Evolutionary conservation across 2,888 invertebrate species (phyloP), one percentile per base, ranked within the genome.

Genomic region (Idaea aversata): DNA sequence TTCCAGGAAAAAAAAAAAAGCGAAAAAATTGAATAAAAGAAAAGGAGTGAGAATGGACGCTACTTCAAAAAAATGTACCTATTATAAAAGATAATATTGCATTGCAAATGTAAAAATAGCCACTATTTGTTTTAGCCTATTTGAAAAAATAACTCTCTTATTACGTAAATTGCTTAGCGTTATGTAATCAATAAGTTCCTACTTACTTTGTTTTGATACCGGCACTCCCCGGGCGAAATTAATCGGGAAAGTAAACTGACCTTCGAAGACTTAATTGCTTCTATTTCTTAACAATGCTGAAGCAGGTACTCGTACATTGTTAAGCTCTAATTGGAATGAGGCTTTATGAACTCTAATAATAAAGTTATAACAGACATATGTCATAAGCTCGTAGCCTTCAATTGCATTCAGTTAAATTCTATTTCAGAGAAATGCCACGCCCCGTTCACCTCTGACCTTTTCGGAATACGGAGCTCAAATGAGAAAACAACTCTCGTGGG

Each of bases 191-290:
- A 67, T 61, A 64, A 47, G 47, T 47, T 47, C 47, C 47, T 47
- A 13, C 67, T 61, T 66, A 73, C 69, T 70, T 70, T 66, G 74
- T 71, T 76, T 77, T 76, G 75, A 77, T 74, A 76, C 70, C 70
- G 82, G 71, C 87, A 79, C 87, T 77, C 87, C 84, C 76, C 75
- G 73, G 69, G 75, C 77, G 79, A 86, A 87, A 87, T 80, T 89
- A 88, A 89, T 88, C 86, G 81, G 74, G 78, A 83, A 88, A 90
- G 88, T 88, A 87, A 86, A 84, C 79, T 81, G 88, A 82, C 91
- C 88, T 90, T 89, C 82, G 70, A 66, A 70, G 70, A 70, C 78
- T 77, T 89, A 90, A 90, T 89, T 88, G 83, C 82, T 84, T 84
- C 78, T 82, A 80, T 79, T 77, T 79, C 78, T 78, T 71, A 75